Evolutionary conservation across 1,140 invertebrate genomes (phyloP).

Genomic region (Trichomalopsis sarcophagae): DNA sequence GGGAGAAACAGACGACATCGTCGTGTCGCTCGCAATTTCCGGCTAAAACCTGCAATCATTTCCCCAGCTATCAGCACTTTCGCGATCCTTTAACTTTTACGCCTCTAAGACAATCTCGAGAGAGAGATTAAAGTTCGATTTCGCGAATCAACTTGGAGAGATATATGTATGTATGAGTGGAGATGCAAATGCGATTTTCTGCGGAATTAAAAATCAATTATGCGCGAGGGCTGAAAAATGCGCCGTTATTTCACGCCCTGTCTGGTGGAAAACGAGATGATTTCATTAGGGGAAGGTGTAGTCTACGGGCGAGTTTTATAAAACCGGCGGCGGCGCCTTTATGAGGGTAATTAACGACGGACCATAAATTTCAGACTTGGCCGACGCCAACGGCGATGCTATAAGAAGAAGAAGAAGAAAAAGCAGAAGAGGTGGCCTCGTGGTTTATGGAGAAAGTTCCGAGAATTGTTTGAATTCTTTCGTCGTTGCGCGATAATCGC

Average conservation of each 20-base stretch:
- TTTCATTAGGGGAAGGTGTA: background rate
- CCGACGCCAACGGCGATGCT: background rate
- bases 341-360: background rate
- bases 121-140: no score
- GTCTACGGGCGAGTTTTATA: background rate
- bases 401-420: background rate
- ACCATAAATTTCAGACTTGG: background rate
- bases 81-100: background rate
- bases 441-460: background rate
- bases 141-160: background rate
- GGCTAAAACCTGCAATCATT: background rate
- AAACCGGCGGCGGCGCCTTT: background rate
- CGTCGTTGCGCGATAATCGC: background rate
- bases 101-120: no score
- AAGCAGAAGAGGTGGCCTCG: background rate
- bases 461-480: background rate
- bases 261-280: background rate
- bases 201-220: no score
- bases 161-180: no score
- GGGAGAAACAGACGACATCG: background rate
- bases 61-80: background rate
- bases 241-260: background rate
- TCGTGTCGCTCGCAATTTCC: background rate
- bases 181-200: no score
- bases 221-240: no score